phyloP scores from a whole-genome alignment of 2,888 invertebrate genomes.

The Xestia c-nigrum region DNA sequence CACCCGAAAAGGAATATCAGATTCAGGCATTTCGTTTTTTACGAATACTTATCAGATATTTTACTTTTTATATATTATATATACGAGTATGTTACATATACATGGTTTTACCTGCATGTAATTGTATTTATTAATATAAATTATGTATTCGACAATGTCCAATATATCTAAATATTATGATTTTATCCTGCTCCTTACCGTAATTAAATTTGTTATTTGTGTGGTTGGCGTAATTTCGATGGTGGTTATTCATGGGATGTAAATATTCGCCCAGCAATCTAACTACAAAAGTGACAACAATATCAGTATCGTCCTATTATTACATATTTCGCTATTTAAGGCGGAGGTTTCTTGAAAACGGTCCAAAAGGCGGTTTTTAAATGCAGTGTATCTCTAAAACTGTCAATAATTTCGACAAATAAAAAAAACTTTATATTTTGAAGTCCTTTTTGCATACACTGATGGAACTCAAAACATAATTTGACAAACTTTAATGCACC shows the following conservation, averaged over 20 bases:
- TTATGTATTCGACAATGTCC: neutral
- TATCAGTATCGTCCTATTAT: neutral
- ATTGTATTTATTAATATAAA: neutral
- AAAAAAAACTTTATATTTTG: too few relatives aligned
- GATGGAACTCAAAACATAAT: too few relatives aligned
- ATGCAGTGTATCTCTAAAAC: too few relatives aligned
- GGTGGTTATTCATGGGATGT: neutral
- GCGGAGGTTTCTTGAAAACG: too few relatives aligned
- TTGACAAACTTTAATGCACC: too few relatives aligned
- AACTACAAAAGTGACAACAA: neutral
- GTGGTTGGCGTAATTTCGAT: neutral
- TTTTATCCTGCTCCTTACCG: neutral
- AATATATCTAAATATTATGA: neutral
- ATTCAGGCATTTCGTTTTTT: neutral
- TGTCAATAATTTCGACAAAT: too few relatives aligned
- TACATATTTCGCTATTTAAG: neutral
- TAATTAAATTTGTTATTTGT: neutral
- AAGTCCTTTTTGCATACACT: too few relatives aligned
- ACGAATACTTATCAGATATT: neutral
- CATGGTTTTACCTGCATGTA: neutral
- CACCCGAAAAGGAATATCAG: neutral
- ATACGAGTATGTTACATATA: too few relatives aligned
- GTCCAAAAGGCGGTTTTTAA: too few relatives aligned
- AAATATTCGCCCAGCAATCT: neutral
- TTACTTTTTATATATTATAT: too few relatives aligned